Percentiles rank a stretch among this genome's conserved stretches.
Evolutionary conservation across 2,797 vertebrate genomes (phyloP).

Genomic region (Lepus oiostolus): DNA sequence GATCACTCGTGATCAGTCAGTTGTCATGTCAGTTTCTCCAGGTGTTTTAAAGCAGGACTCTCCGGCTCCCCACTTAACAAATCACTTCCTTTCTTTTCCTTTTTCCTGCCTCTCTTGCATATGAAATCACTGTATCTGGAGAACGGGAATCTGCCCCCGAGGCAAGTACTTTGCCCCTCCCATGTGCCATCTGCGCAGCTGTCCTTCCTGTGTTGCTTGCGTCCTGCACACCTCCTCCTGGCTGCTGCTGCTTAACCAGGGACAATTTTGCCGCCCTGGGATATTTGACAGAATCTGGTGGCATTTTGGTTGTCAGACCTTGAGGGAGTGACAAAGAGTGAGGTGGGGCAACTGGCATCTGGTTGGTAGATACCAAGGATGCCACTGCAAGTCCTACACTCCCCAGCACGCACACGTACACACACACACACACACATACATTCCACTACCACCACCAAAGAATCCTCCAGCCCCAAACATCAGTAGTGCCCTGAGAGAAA

Average conservation of each 20-base stretch:
- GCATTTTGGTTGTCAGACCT: background rate
- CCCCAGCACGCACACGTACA: no score
- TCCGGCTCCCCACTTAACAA: background rate
- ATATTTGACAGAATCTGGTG: no score
- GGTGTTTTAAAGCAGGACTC: background rate
- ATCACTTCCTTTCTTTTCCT: background rate
- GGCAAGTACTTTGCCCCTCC: no score
- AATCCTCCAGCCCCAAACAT: background rate
- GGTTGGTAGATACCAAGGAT: background rate
- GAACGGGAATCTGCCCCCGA: background rate
- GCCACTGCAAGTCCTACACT: rapidly evolving
- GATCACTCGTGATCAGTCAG: background rate
- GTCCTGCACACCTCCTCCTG: background rate
- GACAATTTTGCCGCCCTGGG: background rate
- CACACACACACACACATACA: no score
- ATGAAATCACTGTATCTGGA: background rate
- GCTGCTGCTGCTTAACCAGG: background rate
- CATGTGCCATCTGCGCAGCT: rapidly evolving
- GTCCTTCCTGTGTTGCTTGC: background rate
- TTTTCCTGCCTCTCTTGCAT: background rate
- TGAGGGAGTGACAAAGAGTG: no score
- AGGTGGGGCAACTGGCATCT: background rate
- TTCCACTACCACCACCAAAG: background rate
- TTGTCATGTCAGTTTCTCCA: background rate
- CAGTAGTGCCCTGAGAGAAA: background rate